phyloP scores from a whole-genome alignment of 2,113 vertebrate species.

The Oceanites oceanicus region DNA sequence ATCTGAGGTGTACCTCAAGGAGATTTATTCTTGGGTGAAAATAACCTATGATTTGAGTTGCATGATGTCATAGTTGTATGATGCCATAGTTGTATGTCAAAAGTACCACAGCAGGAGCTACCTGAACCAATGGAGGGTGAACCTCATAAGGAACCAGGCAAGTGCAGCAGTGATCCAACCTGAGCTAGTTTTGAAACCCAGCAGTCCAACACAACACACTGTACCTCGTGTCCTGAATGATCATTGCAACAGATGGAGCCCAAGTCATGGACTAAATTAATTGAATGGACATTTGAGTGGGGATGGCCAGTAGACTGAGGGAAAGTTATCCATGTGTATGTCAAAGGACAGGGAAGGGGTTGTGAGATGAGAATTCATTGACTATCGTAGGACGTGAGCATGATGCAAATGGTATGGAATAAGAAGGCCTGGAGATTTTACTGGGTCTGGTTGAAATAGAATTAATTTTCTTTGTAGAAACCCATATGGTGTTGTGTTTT shows the following conservation, averaged over 20 bases:
- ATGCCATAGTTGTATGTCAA: not conserved
- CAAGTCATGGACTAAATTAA: not conserved
- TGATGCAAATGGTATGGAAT: not conserved
- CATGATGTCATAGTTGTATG: not conserved
- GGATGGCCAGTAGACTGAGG: not conserved
- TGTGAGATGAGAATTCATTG: not conserved
- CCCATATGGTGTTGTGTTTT: not conserved
- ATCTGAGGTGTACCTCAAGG: not conserved
- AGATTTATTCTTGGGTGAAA: not conserved
- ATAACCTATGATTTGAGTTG: not conserved
- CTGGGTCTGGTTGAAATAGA: not conserved
- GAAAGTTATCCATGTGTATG: not conserved
- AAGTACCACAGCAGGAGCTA: not conserved
- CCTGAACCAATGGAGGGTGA: not conserved
- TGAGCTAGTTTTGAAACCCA: not conserved
- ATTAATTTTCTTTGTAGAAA: not conserved
- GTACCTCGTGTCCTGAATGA: not conserved
- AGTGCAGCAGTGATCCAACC: not conserved
- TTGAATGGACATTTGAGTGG: not conserved
- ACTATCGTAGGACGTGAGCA: not conserved
- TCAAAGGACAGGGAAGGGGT: not conserved
- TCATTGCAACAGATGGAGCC: not conserved
- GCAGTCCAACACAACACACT: not conserved
- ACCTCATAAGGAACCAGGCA: not conserved
- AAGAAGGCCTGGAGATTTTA: not conserved